These are phyloP conservation scores for Rattus rattus DNA, from an alignment of 2,113 vertebrate species.

Conservation along the genomic window DNA sequence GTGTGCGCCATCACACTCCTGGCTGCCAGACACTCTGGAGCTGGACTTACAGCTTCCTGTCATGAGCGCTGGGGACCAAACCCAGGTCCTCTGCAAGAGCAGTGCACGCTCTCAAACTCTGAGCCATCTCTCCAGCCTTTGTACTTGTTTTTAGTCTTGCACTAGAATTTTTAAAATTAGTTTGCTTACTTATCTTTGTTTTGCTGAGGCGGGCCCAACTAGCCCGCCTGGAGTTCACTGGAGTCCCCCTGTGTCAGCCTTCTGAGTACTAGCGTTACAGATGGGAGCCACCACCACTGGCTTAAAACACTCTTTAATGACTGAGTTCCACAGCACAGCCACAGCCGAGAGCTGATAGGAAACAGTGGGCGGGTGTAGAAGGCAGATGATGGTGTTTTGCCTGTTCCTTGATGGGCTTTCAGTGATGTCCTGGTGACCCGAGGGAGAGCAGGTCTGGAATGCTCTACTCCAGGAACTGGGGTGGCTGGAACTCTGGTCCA, in stretches of 20 bases:
- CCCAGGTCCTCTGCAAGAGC: background rate
- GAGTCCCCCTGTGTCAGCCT: background rate
- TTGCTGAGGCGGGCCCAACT: background rate
- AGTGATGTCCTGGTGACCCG: fast-evolving
- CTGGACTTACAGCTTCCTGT: background rate
- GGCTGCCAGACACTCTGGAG: background rate
- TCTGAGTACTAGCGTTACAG: background rate
- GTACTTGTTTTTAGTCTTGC: background rate
- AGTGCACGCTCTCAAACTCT: fast-evolving
- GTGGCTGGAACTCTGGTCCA: background rate
- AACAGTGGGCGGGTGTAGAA: background rate
- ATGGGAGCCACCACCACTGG: background rate
- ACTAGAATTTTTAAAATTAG: background rate
- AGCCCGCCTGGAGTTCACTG: background rate
- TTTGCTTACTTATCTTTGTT: background rate
- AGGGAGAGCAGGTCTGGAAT: background rate
- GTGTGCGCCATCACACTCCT: fast-evolving
- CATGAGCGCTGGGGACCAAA: background rate
- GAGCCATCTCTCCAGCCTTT: background rate
- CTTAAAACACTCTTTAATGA: background rate
- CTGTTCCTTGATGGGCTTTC: background rate
- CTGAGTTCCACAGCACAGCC: background rate
- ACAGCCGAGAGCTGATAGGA: background rate
- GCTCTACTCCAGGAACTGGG: background rate
- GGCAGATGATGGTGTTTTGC: background rate